Percentiles rank a stretch among this genome's conserved stretches.
phyloP scores from a whole-genome alignment of 2,113 vertebrate species.

The Pimephales promelas region DNA sequence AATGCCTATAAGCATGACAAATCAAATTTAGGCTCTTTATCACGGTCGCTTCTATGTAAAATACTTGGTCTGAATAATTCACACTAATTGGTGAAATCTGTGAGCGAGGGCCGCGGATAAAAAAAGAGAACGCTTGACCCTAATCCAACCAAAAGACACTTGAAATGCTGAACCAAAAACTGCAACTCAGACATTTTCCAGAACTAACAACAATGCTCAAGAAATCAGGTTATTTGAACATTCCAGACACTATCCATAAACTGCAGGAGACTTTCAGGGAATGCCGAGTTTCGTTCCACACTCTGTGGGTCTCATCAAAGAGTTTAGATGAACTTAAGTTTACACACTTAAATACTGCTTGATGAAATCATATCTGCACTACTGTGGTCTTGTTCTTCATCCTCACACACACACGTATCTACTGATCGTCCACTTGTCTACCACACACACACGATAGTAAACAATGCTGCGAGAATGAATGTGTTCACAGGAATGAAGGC shows the following conservation, averaged over 20 bases:
- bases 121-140: constrained; percentile 29
- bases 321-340: background rate
- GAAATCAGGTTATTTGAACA: constrained; percentile 39
- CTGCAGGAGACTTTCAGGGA: constrained; percentile 39
- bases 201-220: constrained; percentile 12
- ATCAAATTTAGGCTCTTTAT: background rate
- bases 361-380: background rate
- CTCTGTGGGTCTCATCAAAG: background rate
- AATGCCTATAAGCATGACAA: constrained; percentile 18
- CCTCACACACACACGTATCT: background rate
- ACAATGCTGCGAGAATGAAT: constrained; percentile 42
- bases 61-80: background rate
- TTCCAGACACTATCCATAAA: constrained; percentile 24
- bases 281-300: background rate
- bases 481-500: constrained; percentile 21
- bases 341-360: background rate
- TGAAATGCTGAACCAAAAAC: background rate
- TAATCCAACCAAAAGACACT: constrained; percentile 1
- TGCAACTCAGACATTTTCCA: constrained; percentile 5
- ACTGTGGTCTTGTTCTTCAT: background rate
- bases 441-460: background rate
- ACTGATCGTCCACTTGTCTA: no score
- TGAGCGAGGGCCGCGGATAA: background rate
- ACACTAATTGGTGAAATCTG: constrained; percentile 31
- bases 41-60: background rate